Conservation (phyloP, 2,797 vertebrate genomes). For the Pempheris klunzingeri region DNA sequence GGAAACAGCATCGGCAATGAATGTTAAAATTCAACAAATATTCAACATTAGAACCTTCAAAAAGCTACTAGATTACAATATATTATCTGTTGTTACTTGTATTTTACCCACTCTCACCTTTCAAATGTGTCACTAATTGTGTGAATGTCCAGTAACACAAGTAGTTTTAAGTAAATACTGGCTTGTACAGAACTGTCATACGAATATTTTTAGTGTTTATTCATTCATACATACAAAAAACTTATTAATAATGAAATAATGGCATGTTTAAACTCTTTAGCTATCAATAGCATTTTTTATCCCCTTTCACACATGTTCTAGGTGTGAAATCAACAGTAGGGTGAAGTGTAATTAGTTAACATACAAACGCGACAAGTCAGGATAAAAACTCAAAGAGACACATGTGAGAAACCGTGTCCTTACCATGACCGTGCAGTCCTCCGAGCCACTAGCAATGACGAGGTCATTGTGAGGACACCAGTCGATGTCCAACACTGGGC, state of each 20-base stretch:
- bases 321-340: neutral
- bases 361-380: neutral
- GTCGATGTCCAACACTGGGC: conserved; percentile 96
- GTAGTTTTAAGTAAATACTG: too few relatives aligned
- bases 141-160: too few relatives aligned
- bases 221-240: neutral
- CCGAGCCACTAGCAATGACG: conserved; percentile 96
- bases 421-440: conserved; percentile 98
- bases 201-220: neutral
- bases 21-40: neutral
- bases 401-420: conserved; percentile 26
- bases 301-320: neutral
- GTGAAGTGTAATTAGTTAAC: neutral
- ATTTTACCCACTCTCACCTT: neutral
- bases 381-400: neutral
- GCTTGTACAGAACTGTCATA: neutral
- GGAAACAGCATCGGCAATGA: too few relatives aligned
- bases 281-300: neutral
- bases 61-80: neutral
- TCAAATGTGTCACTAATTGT: neutral
- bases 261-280: neutral
- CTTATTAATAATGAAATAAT: too few relatives aligned
- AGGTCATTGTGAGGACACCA: conserved; percentile 98
- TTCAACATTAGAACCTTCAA: neutral
- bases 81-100: neutral